phyloP scores from a whole-genome alignment of 2,113 vertebrate species.

The Phaethon lepturus region DNA sequence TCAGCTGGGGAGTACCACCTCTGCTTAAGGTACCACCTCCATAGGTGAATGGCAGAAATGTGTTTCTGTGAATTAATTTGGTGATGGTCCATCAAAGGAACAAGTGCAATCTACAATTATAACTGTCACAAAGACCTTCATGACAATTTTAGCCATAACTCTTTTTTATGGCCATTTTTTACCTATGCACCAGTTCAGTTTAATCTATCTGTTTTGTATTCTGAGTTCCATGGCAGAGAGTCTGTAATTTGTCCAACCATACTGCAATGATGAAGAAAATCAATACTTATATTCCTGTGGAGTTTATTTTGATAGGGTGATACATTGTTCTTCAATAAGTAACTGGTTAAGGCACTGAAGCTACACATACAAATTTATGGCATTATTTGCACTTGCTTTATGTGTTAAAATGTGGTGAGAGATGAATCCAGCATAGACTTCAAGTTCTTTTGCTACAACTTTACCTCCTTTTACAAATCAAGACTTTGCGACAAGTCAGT shows the following conservation, averaged over 20 bases:
- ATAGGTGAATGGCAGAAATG: neutral
- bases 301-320: conserved; percentile 27
- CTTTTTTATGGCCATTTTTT: neutral
- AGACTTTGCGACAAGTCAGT: neutral
- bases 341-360: neutral
- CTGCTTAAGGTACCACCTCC: neutral
- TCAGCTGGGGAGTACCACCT: neutral
- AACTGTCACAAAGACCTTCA: neutral
- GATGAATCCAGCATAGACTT: neutral
- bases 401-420: neutral
- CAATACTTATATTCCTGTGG: conserved; percentile 6
- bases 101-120: neutral
- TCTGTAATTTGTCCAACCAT: neutral
- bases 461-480: conserved; percentile 29
- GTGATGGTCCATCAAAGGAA: neutral
- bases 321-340: conserved; percentile 19
- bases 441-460: neutral
- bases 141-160: neutral
- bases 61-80: neutral
- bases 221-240: neutral
- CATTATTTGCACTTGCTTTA: neutral
- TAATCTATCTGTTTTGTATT: conserved; percentile 10
- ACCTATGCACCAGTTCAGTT: neutral
- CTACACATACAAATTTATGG: neutral
- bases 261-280: neutral